phyloP scores from a whole-genome alignment of 2,888 invertebrate species.

The Drosophila nr. perissopoda region DNA sequence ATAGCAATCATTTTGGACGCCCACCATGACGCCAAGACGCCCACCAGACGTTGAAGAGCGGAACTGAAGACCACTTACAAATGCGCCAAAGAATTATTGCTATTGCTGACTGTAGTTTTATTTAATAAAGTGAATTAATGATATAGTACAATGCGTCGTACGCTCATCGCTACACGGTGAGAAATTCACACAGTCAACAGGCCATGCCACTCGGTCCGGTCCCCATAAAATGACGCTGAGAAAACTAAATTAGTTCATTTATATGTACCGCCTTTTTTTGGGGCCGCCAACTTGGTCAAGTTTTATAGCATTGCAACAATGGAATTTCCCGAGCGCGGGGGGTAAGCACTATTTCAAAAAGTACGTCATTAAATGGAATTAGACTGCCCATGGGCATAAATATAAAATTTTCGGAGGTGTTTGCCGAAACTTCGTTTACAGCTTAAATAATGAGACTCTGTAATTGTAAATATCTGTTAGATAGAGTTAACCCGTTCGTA shows the following conservation, averaged over 20 bases:
- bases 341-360: slow-evolving; percentile 38
- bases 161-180: slow-evolving; percentile 66
- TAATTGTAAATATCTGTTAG: neutral
- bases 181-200: slow-evolving; percentile 71
- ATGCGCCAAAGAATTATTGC: slow-evolving; percentile 78
- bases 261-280: slow-evolving; percentile 39
- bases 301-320: slow-evolving; percentile 68
- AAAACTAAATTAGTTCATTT: slow-evolving; percentile 77
- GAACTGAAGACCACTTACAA: slow-evolving; percentile 67
- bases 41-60: slow-evolving; percentile 44
- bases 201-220: slow-evolving; percentile 1
- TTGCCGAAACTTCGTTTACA: neutral
- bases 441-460: slow-evolving; percentile 17
- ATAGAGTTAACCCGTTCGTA: neutral
- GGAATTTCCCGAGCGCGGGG: slow-evolving; percentile 35
- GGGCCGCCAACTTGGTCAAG: slow-evolving; percentile 56
- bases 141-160: slow-evolving; percentile 55
- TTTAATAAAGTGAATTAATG: slow-evolving; percentile 77
- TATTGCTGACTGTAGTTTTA: slow-evolving; percentile 62
- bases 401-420: neutral
- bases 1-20: slow-evolving; percentile 64
- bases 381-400: neutral
- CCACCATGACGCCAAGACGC: slow-evolving; percentile 73
- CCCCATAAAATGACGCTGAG: slow-evolving; percentile 35
- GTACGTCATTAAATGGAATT: slow-evolving; percentile 39